Percentiles rank a stretch among this genome's conserved stretches.
Conservation (phyloP, 2,888 invertebrate genomes). For the Lycocerus yunnanus region DNA sequence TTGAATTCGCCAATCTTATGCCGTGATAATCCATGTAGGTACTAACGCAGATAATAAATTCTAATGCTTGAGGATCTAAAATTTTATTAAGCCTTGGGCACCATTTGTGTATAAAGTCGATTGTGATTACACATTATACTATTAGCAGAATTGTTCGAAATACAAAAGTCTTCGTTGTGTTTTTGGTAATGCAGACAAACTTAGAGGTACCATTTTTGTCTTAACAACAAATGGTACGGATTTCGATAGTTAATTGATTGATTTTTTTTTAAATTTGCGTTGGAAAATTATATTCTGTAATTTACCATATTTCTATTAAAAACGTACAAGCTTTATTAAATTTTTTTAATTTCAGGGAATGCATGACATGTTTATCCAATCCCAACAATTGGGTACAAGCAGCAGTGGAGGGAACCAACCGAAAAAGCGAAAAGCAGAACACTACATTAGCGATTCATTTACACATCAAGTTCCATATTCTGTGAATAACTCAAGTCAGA, state of each 20-base stretch:
- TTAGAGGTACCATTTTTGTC: no score
- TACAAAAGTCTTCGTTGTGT: not conserved
- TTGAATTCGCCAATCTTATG: not conserved
- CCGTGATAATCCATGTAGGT: not conserved
- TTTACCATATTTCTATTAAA: no score
- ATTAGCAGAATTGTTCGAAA: no score
- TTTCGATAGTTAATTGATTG: not conserved
- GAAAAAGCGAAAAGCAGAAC: slow-evolving; percentile 51
- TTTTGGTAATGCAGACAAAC: not conserved
- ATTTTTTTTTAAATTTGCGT: no score
- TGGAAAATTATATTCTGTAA: no score
- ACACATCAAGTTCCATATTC: slow-evolving; percentile 53
- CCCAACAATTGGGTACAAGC: slow-evolving; percentile 62
- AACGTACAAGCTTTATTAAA: no score
- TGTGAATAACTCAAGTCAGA: slow-evolving; percentile 54
- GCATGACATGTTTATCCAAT: slow-evolving; percentile 85
- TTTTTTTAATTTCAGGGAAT: slow-evolving; percentile 68
- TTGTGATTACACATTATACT: not conserved
- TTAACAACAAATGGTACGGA: no score
- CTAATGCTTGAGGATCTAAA: not conserved
- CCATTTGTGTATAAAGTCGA: not conserved
- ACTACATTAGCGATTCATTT: slow-evolving; percentile 47
- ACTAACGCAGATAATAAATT: not conserved
- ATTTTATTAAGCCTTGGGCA: not conserved
- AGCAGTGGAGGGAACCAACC: slow-evolving; percentile 53